Evolutionary conservation across 92 coral and sea anemone species (phyloP), one percentile per base, ranked within the genome.

Genomic region (Phenganax stokvisi): DNA sequence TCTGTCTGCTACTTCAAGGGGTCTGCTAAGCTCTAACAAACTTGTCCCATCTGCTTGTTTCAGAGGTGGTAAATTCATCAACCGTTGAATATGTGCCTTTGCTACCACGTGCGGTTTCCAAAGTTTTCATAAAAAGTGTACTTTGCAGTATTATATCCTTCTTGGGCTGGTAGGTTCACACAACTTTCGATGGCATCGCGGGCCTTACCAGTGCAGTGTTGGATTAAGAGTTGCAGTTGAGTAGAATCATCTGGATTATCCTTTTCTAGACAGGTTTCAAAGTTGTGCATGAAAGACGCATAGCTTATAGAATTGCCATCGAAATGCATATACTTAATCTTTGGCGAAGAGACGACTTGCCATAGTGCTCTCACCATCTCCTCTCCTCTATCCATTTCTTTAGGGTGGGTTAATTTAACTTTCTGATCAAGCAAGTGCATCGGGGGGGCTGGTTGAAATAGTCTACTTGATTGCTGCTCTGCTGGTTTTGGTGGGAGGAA

Each of bases 191-290:
- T 74, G 0, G 96, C 88, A 12, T 89, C 96, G 6, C 82, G 71
- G 2, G 89, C 89, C 82, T 85, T 91, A 47, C 90, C 91, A 2
- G 73, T 72, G 83, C 96, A 90, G 77, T 88, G 89, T 67, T 84
- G 89, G 6, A 90, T 90, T 17, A 88, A 75, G 2, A 84, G 77
- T 64, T 84, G 90, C 51, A 90, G 71, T 17, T 79, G 89, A 82
- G 83, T 84, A 25, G 82, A 83, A 27, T 80, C 85, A 7, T 84
- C 86, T 17, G 62, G 83, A 74, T 31, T 87, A 75, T 84, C 83
- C 27, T 68, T 82, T 72, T 88, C 87, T 52, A 89, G 72, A 51
- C 82, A 80, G 3, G 87, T 77, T 63, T 86, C 87, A 54, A 89
- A 89, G 60, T 84, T 87, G 56, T 74, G 87, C 60, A 90, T 83